These are phyloP conservation scores for Leptatherina wallacei DNA, from an alignment of 2,797 vertebrate species.

Conservation along the genomic window DNA sequence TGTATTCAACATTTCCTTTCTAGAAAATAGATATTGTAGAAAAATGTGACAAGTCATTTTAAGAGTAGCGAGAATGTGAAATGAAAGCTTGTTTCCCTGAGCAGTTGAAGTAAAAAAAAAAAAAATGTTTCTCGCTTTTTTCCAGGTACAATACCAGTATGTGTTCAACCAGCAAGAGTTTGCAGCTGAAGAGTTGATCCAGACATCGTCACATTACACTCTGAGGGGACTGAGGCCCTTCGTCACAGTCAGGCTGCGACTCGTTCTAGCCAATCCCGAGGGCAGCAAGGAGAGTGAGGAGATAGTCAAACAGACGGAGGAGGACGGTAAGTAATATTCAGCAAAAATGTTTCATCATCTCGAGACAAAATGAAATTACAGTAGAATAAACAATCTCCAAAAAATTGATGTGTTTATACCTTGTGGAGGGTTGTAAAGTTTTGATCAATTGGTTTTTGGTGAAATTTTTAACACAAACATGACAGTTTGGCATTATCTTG, in stretches of 20 bases:
- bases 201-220: conserved; percentile 94
- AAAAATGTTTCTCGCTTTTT: not conserved
- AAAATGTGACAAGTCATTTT: no score
- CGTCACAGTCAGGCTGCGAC: conserved; percentile 89
- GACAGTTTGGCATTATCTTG: not conserved
- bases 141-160: conserved; percentile 92
- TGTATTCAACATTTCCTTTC: no score
- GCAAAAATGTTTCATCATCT: no score
- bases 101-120: no score
- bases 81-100: not conserved
- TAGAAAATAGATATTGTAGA: no score
- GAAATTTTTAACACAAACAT: not conserved
- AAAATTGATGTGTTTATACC: not conserved
- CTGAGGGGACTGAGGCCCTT: conserved; percentile 92
- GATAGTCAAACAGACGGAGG: conserved; percentile 94
- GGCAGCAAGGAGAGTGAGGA: conserved; percentile 96
- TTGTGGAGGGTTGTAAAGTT: not conserved
- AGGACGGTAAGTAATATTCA: conserved; percentile 84
- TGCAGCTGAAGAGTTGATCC: conserved; percentile 91
- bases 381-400: no score
- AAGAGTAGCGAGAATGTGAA: not conserved
- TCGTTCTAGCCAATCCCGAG: conserved; percentile 93
- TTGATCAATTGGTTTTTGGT: not conserved
- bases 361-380: no score
- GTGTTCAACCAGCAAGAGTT: conserved; percentile 95